Percentiles rank a stretch among this genome's conserved stretches.
Evolutionary conservation across 2,113 vertebrate genomes (phyloP).

Genomic region (Albula glossodonta): DNA sequence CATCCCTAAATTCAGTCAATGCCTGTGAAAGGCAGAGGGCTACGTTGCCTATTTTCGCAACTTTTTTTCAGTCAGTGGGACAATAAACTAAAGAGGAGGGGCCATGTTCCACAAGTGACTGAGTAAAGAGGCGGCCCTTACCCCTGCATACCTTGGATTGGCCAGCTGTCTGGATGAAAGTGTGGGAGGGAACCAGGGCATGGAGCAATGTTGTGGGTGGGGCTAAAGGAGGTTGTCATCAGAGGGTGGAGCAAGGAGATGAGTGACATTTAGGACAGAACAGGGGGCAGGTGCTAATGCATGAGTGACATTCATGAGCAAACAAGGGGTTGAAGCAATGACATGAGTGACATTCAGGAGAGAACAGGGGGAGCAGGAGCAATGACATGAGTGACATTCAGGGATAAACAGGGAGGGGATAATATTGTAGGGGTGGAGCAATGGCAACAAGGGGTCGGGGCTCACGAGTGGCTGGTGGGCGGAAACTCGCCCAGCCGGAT

Average conservation of each 20-base stretch:
- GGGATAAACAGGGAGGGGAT: background rate
- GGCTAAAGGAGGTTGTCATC: background rate
- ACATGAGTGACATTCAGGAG: slow-evolving; percentile 25
- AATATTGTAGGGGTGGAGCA: slow-evolving; percentile 1
- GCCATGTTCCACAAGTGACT: too few species aligned
- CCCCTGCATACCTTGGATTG: too few species aligned
- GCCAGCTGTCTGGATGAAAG: background rate
- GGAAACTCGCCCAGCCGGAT: slow-evolving; percentile 90
- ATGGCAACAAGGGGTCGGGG: slow-evolving; percentile 16
- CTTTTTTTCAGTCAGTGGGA: background rate
- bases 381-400: slow-evolving; percentile 53
- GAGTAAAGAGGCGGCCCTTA: too few species aligned
- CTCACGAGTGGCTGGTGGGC: slow-evolving; percentile 66
- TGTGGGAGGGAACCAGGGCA: background rate
- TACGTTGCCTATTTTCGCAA: background rate
- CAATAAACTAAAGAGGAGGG: too few species aligned
- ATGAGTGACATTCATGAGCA: slow-evolving; percentile 49
- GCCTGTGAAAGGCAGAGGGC: background rate
- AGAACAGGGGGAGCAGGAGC: slow-evolving; percentile 24
- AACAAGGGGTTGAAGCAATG: background rate
- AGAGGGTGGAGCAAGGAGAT: background rate
- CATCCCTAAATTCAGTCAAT: background rate
- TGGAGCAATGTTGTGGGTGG: background rate
- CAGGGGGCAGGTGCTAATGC: slow-evolving; percentile 32
- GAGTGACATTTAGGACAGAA: slow-evolving; percentile 33